phyloP scores from a whole-genome alignment of 2,797 vertebrate species.

The Sus cebifrons region DNA sequence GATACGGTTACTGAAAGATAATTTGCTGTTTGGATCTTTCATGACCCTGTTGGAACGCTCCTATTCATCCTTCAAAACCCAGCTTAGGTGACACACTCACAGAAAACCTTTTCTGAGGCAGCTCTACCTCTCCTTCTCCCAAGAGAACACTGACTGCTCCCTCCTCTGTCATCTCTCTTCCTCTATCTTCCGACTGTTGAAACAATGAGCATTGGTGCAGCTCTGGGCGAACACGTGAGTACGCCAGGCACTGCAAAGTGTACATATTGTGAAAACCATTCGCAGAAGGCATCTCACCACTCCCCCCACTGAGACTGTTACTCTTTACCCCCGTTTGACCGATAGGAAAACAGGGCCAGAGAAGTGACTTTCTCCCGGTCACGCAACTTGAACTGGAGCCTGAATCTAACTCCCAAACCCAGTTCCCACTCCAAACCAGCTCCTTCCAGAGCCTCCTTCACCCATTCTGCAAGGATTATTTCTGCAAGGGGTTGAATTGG shows the following conservation, averaged over 20 bases:
- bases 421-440: not conserved
- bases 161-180: not conserved
- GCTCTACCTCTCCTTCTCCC: not conserved
- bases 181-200: not conserved
- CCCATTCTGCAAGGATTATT: too few species aligned
- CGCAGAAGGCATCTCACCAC: not conserved
- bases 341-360: not conserved
- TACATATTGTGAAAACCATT: fast-evolving
- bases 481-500: not conserved
- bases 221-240: not conserved
- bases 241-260: not conserved
- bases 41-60: not conserved
- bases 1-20: not conserved
- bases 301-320: fast-evolving
- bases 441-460: not conserved
- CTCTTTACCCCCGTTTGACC: not conserved
- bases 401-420: not conserved
- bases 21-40: not conserved
- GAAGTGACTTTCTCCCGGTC: not conserved
- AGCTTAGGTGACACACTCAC: not conserved
- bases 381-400: not conserved
- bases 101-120: not conserved
- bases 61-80: conserved; percentile 15
- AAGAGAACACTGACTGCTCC: not conserved
- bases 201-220: too few species aligned